Percentiles rank a stretch among this genome's conserved stretches.
phyloP scores from a whole-genome alignment of 2,113 vertebrate genomes.

The Boulengerochromis microlepis region DNA sequence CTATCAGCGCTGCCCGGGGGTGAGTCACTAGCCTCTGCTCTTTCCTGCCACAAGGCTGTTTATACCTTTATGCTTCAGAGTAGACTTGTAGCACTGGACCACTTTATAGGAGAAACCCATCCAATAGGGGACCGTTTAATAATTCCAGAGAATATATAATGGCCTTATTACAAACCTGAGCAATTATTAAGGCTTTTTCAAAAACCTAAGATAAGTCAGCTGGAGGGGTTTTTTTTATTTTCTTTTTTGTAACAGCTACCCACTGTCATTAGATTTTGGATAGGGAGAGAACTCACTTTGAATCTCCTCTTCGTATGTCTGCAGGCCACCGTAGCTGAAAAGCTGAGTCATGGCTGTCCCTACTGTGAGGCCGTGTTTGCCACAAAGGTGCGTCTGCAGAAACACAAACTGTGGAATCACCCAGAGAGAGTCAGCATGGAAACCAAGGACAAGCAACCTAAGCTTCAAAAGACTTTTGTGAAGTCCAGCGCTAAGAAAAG shows the following conservation, averaged over 20 bases:
- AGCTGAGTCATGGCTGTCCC: slow-evolving; percentile 83
- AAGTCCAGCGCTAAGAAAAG: slow-evolving; percentile 86
- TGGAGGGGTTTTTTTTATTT: not conserved
- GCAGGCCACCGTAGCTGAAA: slow-evolving; percentile 83
- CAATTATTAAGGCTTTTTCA: not conserved
- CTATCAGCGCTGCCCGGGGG: slow-evolving; percentile 95
- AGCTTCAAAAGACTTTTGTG: slow-evolving; percentile 72
- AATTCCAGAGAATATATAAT: not conserved
- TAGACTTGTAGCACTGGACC: not conserved
- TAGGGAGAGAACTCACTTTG: not conserved
- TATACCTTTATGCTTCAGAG: not conserved
- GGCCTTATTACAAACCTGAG: not conserved
- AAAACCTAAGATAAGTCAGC: not conserved
- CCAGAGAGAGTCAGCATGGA: slow-evolving; percentile 74
- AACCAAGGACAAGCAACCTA: slow-evolving; percentile 68
- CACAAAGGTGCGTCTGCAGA: slow-evolving; percentile 92
- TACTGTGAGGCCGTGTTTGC: slow-evolving; percentile 92
- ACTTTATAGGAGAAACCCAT: not conserved
- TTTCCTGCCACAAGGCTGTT: slow-evolving; percentile 20
- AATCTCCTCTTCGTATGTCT: not conserved
- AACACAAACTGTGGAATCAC: slow-evolving; percentile 94
- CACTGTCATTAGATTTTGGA: not conserved
- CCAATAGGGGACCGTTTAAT: not conserved
- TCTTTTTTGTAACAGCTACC: not conserved
- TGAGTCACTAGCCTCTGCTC: slow-evolving; percentile 66